phyloP scores from a whole-genome alignment of 2,113 vertebrate genomes.

The Alectura lathami region DNA sequence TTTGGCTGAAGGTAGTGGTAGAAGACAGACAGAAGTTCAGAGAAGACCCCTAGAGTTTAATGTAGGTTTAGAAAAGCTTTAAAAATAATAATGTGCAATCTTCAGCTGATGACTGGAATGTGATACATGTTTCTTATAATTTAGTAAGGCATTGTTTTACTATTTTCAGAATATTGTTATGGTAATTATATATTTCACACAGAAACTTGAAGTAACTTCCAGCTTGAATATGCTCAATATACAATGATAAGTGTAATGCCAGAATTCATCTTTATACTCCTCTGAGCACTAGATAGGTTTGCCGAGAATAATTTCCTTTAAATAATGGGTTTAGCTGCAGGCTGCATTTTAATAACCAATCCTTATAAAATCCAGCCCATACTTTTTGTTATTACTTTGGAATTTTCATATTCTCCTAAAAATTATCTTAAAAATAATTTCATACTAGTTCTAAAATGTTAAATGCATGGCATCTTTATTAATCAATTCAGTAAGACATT shows the following conservation, averaged over 20 bases:
- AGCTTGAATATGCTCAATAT: background rate
- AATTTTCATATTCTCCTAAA: conserved; percentile 31
- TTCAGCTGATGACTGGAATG: background rate
- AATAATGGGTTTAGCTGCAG: conserved; percentile 22
- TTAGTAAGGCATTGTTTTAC: background rate
- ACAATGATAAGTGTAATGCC: background rate
- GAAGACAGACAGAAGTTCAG: background rate
- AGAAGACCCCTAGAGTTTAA: background rate
- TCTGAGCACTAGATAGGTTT: background rate
- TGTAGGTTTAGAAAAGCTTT: background rate
- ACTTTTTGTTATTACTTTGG: background rate
- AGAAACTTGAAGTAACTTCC: background rate
- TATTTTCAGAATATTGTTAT: background rate
- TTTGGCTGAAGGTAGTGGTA: background rate
- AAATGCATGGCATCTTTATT: background rate
- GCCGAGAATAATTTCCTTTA: conserved; percentile 44
- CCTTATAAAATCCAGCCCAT: background rate
- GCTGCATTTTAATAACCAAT: conserved; percentile 50
- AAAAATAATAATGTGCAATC: background rate
- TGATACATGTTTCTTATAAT: background rate
- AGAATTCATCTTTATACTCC: background rate
- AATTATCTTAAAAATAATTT: background rate
- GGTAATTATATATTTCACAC: background rate
- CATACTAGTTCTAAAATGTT: background rate
- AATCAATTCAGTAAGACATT: background rate